A percentile compares a stretch with the other conserved stretches of the same genome.
Conservation (phyloP, 1,140 invertebrate species). For the Pissodes strobi region DNA sequence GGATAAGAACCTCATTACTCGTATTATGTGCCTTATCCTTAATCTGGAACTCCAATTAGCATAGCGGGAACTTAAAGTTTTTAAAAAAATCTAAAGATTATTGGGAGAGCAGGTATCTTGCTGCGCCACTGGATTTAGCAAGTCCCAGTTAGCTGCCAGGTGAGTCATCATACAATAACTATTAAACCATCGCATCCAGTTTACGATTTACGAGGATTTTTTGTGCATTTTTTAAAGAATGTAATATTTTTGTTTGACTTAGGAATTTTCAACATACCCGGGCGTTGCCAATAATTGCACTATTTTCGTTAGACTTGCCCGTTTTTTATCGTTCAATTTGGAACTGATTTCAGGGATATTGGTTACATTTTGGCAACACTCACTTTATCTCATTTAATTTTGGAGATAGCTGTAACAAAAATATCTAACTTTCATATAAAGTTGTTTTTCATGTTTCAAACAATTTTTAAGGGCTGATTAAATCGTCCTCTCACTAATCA, state of each 20-base stretch:
- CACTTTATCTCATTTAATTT: no score
- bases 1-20: no score
- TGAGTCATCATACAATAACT: not conserved
- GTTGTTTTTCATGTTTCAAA: no score
- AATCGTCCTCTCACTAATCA: no score
- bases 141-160: not conserved
- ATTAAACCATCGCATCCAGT: not conserved
- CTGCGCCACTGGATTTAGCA: not conserved
- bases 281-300: conserved; percentile 21
- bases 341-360: no score
- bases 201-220: conserved; percentile 24
- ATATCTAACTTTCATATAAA: no score
- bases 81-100: not conserved
- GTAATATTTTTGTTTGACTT: conserved; percentile 13
- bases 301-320: conserved; percentile 1
- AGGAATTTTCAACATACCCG: conserved; percentile 6
- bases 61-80: not conserved
- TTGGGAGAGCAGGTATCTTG: no score
- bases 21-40: no score
- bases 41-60: no score
- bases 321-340: not conserved
- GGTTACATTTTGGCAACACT: not conserved
- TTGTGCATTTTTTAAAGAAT: conserved; percentile 22
- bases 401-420: no score
- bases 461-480: no score